These are phyloP conservation scores for Chamaetylas fuelleborni DNA, from an alignment of 2,113 vertebrate species.

Conservation along the genomic window DNA sequence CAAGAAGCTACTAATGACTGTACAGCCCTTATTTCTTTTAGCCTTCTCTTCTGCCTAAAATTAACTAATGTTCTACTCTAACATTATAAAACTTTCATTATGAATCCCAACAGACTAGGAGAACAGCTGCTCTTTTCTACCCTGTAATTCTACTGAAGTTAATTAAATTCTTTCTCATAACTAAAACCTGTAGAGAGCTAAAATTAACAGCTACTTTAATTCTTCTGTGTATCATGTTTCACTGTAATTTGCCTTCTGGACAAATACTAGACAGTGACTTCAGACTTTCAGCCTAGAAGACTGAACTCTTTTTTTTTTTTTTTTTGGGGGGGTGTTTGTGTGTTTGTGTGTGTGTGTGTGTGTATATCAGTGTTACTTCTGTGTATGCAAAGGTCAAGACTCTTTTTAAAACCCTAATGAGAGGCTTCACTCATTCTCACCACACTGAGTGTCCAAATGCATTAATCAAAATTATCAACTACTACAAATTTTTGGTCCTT, in stretches of 20 bases:
- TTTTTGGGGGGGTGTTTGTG: too few relatives aligned
- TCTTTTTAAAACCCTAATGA: not conserved
- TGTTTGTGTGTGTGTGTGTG: too few relatives aligned
- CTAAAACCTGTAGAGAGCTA: constrained; percentile 48
- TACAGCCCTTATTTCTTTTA: not conserved
- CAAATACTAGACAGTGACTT: constrained; percentile 32
- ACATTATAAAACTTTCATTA: constrained; percentile 14
- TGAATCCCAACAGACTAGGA: constrained; percentile 18
- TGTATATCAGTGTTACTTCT: not conserved
- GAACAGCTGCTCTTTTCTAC: constrained; percentile 41
- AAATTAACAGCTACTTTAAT: constrained; percentile 61
- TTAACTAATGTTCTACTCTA: constrained; percentile 27
- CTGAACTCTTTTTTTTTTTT: not conserved
- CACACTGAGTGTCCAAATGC: not conserved
- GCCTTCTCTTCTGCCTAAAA: constrained; percentile 7
- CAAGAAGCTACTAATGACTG: not conserved
- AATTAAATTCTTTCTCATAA: constrained; percentile 60
- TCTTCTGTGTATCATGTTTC: constrained; percentile 49
- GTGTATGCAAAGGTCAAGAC: constrained; percentile 21
- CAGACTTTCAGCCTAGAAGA: not conserved
- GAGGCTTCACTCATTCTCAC: not conserved
- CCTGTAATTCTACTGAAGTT: constrained; percentile 31
- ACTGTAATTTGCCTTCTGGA: constrained; percentile 32
- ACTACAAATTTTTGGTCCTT: not conserved
- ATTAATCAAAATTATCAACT: constrained; percentile 29